phyloP scores from a whole-genome alignment of 2,797 vertebrate genomes.

The Antennarius maculatus region DNA sequence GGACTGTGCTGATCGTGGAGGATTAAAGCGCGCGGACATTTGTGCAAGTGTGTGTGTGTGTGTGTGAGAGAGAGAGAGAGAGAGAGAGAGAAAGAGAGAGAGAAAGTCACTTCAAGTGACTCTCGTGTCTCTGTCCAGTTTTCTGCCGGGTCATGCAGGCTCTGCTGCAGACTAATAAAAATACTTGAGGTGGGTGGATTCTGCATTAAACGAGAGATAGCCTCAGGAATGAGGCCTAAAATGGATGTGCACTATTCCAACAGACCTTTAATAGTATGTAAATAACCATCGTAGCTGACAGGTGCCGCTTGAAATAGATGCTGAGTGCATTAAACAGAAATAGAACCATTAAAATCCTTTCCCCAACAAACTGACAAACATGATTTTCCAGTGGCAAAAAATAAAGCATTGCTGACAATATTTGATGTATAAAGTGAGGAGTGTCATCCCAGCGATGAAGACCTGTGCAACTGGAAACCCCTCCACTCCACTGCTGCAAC shows the following conservation, averaged over 20 bases:
- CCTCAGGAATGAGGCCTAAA: conserved; percentile 37
- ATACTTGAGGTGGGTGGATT: conserved; percentile 64
- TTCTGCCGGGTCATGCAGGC: conserved; percentile 33
- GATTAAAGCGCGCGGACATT: background rate
- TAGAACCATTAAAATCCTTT: background rate
- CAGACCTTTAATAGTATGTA: background rate
- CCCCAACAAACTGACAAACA: background rate
- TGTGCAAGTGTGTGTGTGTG: background rate
- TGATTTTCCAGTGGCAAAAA: background rate
- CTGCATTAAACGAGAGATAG: conserved; percentile 40
- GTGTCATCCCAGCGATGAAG: conserved; percentile 20
- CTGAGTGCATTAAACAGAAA: background rate
- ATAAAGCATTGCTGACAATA: background rate
- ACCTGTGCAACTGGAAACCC: conserved; percentile 45
- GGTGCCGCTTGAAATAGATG: conserved; percentile 16
- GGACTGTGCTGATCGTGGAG: conserved; percentile 9
- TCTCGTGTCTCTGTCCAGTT: conserved; percentile 26
- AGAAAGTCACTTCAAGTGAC: conserved; percentile 34
- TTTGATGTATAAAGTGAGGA: background rate
- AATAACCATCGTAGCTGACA: conserved; percentile 1
- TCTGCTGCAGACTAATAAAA: conserved; percentile 66
- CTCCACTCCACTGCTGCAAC: conserved; percentile 61
- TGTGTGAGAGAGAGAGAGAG: too few relatives aligned
- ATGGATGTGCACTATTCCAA: conserved; percentile 21
- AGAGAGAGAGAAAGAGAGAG: too few relatives aligned